Conservation (phyloP, 2,888 invertebrate species). For the Amaurobius ferox region DNA sequence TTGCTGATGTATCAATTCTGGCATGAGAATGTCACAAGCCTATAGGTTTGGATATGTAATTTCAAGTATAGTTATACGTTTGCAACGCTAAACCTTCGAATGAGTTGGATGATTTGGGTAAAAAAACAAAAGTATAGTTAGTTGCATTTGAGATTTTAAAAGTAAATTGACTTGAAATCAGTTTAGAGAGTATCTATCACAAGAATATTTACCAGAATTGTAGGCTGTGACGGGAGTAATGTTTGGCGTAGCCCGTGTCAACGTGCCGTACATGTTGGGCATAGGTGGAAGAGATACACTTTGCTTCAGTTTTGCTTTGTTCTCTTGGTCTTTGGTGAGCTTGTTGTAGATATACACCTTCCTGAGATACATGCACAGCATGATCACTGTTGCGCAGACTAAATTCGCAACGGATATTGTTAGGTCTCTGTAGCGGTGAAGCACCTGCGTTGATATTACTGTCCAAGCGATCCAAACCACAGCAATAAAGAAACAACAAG, state of each 20-base stretch:
- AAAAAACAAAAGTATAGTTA: no score
- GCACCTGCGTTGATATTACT: slow-evolving; percentile 76
- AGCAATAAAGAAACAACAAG: slow-evolving; percentile 77
- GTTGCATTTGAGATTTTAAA: no score
- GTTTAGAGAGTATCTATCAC: no score
- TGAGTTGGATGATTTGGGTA: no score
- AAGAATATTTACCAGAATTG: slow-evolving; percentile 13
- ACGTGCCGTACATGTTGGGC: slow-evolving; percentile 63
- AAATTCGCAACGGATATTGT: slow-evolving; percentile 78
- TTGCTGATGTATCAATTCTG: no score
- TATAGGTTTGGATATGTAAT: no score
- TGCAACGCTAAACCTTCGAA: no score
- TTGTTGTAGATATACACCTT: slow-evolving; percentile 76
- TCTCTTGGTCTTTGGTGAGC: slow-evolving; percentile 69
- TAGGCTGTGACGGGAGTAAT: slow-evolving; percentile 24
- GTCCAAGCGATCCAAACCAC: slow-evolving; percentile 78
- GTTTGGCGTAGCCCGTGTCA: slow-evolving; percentile 19
- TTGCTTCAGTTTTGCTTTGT: slow-evolving; percentile 63
- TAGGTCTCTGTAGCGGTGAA: slow-evolving; percentile 76
- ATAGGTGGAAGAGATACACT: slow-evolving; percentile 22
- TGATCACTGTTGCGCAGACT: slow-evolving; percentile 77
- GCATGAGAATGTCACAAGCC: no score
- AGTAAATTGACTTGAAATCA: no score
- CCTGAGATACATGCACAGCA: slow-evolving; percentile 78
- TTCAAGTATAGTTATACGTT: no score